A percentile compares a stretch with the other conserved stretches of the same genome.
phyloP scores from a whole-genome alignment of 2,797 vertebrate species.

The Leptodactylus fallax region DNA sequence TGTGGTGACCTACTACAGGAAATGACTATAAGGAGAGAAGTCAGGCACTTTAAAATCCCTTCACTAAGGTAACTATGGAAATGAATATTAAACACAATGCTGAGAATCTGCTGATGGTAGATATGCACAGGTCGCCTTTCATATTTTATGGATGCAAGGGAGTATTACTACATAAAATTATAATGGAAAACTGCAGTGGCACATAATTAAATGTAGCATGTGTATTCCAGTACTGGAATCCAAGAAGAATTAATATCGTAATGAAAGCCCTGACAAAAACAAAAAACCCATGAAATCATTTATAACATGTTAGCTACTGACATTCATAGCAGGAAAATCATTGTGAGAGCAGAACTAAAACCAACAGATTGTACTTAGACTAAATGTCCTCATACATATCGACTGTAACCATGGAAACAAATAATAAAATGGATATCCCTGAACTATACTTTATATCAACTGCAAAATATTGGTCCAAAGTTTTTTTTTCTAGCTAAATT shows the following conservation, averaged over 20 bases:
- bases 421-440: slow-evolving; percentile 22
- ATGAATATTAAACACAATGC: slow-evolving; percentile 1
- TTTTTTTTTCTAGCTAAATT: not conserved
- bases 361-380: not conserved
- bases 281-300: not conserved
- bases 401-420: slow-evolving; percentile 19
- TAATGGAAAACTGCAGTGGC: not conserved
- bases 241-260: not conserved
- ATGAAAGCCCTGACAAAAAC: not conserved
- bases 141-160: slow-evolving; percentile 11
- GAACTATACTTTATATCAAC: not conserved
- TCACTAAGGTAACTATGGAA: not conserved
- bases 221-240: no score
- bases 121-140: not conserved
- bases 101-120: slow-evolving; percentile 8
- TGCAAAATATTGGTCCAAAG: not conserved
- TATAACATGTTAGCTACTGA: not conserved
- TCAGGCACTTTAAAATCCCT: slow-evolving; percentile 3
- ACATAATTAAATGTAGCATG: not conserved
- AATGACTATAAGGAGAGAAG: slow-evolving; percentile 18
- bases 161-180: not conserved
- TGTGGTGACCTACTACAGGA: not conserved
- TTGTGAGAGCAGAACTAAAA: not conserved
- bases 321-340: not conserved
- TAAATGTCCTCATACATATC: not conserved